Conservation (phyloP, 1,140 invertebrate species). For the Limonius californicus region DNA sequence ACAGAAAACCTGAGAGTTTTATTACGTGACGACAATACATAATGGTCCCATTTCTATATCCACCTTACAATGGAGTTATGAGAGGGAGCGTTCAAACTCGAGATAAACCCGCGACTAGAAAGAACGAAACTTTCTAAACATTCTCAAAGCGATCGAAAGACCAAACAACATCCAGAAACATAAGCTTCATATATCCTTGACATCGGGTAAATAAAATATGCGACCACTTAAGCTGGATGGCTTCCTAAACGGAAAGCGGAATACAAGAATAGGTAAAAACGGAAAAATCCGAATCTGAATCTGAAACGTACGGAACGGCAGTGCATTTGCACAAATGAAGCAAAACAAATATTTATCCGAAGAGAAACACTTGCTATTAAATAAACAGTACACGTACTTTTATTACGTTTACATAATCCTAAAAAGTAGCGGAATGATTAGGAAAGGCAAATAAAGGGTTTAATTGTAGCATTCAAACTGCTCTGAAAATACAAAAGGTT, state of each 20-base stretch:
- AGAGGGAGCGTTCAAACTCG: background rate
- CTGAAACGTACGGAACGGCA: too few relatives aligned
- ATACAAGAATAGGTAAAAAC: background rate
- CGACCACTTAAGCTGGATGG: background rate
- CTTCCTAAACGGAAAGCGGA: background rate
- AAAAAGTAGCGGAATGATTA: too few relatives aligned
- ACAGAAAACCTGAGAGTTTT: background rate
- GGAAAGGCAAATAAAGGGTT: too few relatives aligned
- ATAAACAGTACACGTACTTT: too few relatives aligned
- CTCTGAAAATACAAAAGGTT: too few relatives aligned
- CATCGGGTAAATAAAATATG: background rate
- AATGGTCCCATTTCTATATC: background rate
- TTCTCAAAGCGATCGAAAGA: background rate
- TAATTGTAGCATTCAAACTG: too few relatives aligned
- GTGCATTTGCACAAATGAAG: too few relatives aligned
- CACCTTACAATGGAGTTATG: background rate
- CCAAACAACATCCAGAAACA: background rate
- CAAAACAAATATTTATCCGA: too few relatives aligned
- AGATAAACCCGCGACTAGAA: background rate
- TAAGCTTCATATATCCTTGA: background rate
- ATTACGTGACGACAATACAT: conserved; percentile 1
- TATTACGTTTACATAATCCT: too few relatives aligned
- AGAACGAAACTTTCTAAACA: background rate
- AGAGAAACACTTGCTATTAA: too few relatives aligned
- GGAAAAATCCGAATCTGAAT: too few relatives aligned